Percentiles rank a stretch among this genome's conserved stretches.
phyloP scores from a whole-genome alignment of 2,888 invertebrate species.

The Phyllotreta cruciferae region DNA sequence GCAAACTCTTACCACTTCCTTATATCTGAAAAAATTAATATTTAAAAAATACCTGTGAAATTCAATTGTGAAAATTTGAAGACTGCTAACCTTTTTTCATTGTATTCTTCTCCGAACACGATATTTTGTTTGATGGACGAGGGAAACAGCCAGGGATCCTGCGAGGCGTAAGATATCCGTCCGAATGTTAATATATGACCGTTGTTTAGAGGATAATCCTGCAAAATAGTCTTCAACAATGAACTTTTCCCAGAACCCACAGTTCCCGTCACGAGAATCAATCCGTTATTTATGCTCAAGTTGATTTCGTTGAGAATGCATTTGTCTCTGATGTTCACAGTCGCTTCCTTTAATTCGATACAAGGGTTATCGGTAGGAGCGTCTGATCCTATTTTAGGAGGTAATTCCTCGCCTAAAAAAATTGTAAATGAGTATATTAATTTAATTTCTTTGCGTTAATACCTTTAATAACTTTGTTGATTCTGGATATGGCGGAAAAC shows the following conservation, averaged over 20 bases:
- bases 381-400: constrained; percentile 27
- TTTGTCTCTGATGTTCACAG: constrained; percentile 46
- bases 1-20: constrained; percentile 65
- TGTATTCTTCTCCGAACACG: constrained; percentile 48
- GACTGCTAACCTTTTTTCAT: constrained; percentile 27
- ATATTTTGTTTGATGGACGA: constrained; percentile 77
- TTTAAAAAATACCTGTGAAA: neutral
- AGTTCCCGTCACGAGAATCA: constrained; percentile 67
- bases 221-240: constrained; percentile 58
- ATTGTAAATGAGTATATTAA: neutral
- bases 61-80: neutral
- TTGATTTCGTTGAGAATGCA: constrained; percentile 57
- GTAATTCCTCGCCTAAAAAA: constrained; percentile 28
- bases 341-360: constrained; percentile 42
- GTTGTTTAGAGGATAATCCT: constrained; percentile 57
- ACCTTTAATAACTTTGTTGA: constrained; percentile 64
- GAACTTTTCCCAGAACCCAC: constrained; percentile 71
- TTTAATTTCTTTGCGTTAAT: neutral
- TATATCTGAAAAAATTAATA: constrained; percentile 35
- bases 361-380: constrained; percentile 44
- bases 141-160: constrained; percentile 69
- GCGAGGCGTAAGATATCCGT: constrained; percentile 64
- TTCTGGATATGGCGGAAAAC: constrained; percentile 73
- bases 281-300: constrained; percentile 41
- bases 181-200: constrained; percentile 62